Conservation (phyloP, 1,140 invertebrate species). For the Aporrectodea caliginosa region DNA sequence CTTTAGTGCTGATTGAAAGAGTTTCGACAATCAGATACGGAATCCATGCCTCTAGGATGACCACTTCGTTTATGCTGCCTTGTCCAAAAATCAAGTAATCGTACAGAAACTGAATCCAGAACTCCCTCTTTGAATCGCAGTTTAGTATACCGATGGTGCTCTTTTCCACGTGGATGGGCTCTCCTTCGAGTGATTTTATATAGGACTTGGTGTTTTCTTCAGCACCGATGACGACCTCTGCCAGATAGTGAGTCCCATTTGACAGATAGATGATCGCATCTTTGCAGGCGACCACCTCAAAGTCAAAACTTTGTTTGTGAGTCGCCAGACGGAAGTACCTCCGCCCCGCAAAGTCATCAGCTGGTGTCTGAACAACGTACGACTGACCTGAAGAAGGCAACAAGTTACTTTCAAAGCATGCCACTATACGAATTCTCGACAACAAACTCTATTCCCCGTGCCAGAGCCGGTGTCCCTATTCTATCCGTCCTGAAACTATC, state of each 20-base stretch:
- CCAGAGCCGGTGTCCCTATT: background rate
- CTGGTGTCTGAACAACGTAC: background rate
- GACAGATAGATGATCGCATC: constrained; percentile 2
- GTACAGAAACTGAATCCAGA: background rate
- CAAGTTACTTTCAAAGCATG: background rate
- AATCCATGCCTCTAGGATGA: background rate
- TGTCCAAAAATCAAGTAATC: background rate
- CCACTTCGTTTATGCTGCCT: background rate
- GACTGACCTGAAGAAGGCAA: background rate
- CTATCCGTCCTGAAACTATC: background rate
- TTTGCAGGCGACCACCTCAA: background rate
- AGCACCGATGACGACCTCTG: constrained; percentile 6
- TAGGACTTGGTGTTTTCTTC: background rate
- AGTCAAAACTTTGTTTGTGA: background rate
- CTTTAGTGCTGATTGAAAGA: background rate
- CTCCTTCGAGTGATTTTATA: background rate
- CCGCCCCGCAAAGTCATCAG: background rate
- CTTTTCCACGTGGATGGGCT: background rate
- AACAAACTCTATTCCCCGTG: too few relatives aligned
- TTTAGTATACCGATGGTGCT: background rate
- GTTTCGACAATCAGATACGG: background rate
- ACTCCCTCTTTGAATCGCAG: constrained; percentile 1
- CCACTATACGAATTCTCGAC: too few relatives aligned
- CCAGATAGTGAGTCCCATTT: background rate
- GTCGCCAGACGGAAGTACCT: background rate